Percentiles rank a stretch among this genome's conserved stretches.
Conservation (phyloP, 2,113 vertebrate species). For the Dicerorhinus sumatrensis region DNA sequence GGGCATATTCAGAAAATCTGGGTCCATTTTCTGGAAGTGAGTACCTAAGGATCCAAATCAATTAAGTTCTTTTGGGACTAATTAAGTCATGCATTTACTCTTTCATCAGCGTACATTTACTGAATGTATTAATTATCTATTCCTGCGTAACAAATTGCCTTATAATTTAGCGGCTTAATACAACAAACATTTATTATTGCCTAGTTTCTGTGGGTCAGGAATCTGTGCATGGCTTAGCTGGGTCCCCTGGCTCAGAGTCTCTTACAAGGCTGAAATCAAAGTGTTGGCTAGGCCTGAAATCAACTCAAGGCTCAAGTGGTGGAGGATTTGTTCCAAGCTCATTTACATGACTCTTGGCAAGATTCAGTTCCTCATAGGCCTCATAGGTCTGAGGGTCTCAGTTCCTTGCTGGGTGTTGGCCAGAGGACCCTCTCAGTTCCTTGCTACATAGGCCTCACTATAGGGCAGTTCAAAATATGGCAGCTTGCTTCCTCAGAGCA, state of each 20-base stretch:
- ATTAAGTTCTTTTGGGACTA: neutral
- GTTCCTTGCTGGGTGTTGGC: conserved; percentile 4
- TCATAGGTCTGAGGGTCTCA: neutral
- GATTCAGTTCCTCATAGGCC: neutral
- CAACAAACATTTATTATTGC: neutral
- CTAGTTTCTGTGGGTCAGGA: neutral
- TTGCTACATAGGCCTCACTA: neutral
- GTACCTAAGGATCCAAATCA: conserved; percentile 18
- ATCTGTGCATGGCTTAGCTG: conserved; percentile 21
- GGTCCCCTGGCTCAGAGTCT: neutral
- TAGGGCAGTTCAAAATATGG: neutral
- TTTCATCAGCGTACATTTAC: neutral
- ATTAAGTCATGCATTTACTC: neutral
- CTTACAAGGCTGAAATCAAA: neutral
- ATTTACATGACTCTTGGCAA: neutral
- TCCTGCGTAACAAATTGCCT: neutral
- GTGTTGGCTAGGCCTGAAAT: neutral
- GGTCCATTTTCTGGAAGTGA: conserved; percentile 42
- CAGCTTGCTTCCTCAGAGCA: neutral
- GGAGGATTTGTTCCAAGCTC: neutral
- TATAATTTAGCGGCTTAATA: neutral
- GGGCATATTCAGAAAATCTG: conserved; percentile 34
- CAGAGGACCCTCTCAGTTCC: neutral
- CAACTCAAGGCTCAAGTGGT: neutral
- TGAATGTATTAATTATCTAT: neutral